Evolutionary conservation across 1,140 invertebrate species (phyloP).

Genomic region (Drusus annulatus): DNA sequence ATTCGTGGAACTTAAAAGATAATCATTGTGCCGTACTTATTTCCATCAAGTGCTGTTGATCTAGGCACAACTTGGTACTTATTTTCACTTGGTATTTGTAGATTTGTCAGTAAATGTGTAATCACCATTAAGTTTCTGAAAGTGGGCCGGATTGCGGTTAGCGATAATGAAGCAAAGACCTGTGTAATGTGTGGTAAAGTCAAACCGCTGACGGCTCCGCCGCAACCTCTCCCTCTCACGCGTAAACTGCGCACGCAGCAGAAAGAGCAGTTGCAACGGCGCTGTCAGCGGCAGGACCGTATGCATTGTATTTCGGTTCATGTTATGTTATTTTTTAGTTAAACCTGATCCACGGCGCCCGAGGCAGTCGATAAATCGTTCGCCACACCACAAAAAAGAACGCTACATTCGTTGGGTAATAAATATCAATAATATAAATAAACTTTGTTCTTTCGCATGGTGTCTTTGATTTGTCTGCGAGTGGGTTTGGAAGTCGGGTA

Average conservation of each 20-base stretch:
- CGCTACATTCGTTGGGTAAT: too few relatives aligned
- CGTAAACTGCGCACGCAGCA: not conserved
- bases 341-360: constrained; percentile 2
- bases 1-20: too few relatives aligned
- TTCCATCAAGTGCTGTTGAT: too few relatives aligned
- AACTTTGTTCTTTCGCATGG: not conserved
- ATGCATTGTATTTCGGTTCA: not conserved
- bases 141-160: constrained; percentile 23
- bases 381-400: constrained; percentile 1
- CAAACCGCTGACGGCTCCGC: not conserved
- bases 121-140: not conserved
- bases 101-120: not conserved
- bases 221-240: not conserved
- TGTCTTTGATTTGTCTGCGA: not conserved
- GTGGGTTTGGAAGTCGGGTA: not conserved
- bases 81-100: too few relatives aligned
- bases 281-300: too few relatives aligned
- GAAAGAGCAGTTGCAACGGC: too few relatives aligned
- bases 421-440: not conserved
- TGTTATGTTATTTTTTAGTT: not conserved
- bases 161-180: constrained; percentile 20
- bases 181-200: not conserved
- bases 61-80: too few relatives aligned
- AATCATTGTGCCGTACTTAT: too few relatives aligned
- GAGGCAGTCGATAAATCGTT: constrained; percentile 10